Base-by-base conservation (phyloP, 2,113 vertebrate genomes). In the Rhinogobius similis region DNA sequence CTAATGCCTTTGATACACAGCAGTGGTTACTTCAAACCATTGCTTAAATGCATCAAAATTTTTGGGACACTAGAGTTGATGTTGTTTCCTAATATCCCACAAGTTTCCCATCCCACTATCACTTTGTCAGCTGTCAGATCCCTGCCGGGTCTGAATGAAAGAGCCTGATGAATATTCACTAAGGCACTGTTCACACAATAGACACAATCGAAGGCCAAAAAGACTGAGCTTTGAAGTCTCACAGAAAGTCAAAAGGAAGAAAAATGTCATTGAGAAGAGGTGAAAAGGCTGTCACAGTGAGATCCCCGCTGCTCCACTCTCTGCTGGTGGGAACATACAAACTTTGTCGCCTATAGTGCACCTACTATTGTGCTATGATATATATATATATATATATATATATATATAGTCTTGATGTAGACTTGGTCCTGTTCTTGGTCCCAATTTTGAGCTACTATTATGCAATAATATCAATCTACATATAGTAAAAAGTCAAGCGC, bases 111-210 rank as follows among this genome's bases (percentile, higher is more conserved):
- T 36, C 29, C 18, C 29, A 36, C 7, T n/a, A n/a, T 61, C 58
- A 61, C 18, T 61, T 61, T 36, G 27, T 61, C 58, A 32, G 27
- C 23, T n/a, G 44, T 65, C 67, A 72, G 67, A 79, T 66, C 67
- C 55, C 61, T 18, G 70, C 23, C 76, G 81, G 67, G 79, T 68
- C 55, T 64, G 70, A 27, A 65, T 77, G 77, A 83, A 76, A 79
- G 36, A 70, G 53, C 73, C 74, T 82, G 77, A 90, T 93, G 88
- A 91, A 92, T 92, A 92, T 92, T 89, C 85, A 91, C 81, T 72
- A 74, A 10, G 13, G 58, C 58, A 36, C 29, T 61, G 10, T 63
- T 67, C 62, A 52, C 85, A 91, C 88, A 90, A 89, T 79, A 66
- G 14, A 67, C 63, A 68, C 64, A 72, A 71, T 36, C 58, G 70